These are phyloP conservation scores for Tachystola acroxantha DNA, from an alignment of 2,888 invertebrate genomes.

Conservation along the genomic window DNA sequence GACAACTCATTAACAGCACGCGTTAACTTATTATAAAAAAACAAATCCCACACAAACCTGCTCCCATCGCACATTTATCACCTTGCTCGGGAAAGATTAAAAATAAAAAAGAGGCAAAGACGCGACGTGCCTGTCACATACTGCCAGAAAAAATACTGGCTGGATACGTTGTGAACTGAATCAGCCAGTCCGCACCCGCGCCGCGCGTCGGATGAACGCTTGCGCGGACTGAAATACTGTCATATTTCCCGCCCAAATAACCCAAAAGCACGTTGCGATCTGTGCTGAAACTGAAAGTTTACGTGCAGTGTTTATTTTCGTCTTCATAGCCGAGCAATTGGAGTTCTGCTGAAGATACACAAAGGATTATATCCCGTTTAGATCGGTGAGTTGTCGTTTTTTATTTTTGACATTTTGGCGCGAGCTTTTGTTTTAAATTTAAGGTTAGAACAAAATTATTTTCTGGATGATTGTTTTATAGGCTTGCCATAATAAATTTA, in stretches of 20 bases:
- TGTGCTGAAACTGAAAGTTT: constrained; percentile 12
- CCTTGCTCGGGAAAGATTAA: constrained; percentile 34
- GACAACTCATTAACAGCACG: constrained; percentile 6
- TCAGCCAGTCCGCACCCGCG: constrained; percentile 46
- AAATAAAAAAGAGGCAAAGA: constrained; percentile 44
- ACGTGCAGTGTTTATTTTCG: constrained; percentile 33
- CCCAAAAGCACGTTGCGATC: constrained; percentile 5
- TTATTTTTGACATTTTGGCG: not conserved
- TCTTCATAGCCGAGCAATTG: not conserved
- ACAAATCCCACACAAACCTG: constrained; percentile 41
- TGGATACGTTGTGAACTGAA: constrained; percentile 4
- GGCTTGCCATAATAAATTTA: no score
- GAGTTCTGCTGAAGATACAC: constrained; percentile 14
- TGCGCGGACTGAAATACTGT: constrained; percentile 18
- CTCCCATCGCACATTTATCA: constrained; percentile 36
- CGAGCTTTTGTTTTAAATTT: not conserved
- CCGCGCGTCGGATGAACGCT: constrained; percentile 35
- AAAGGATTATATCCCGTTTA: constrained; percentile 25
- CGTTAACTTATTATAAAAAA: constrained; percentile 17
- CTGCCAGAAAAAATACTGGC: constrained; percentile 30
- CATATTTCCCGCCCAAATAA: constrained; percentile 30
- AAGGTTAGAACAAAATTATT: not conserved
- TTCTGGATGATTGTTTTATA: not conserved
- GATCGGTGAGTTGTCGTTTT: constrained; percentile 22
- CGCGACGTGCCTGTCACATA: constrained; percentile 33